Base-by-base conservation (phyloP, 2,797 vertebrate species). In the Fundulus diaphanus region DNA sequence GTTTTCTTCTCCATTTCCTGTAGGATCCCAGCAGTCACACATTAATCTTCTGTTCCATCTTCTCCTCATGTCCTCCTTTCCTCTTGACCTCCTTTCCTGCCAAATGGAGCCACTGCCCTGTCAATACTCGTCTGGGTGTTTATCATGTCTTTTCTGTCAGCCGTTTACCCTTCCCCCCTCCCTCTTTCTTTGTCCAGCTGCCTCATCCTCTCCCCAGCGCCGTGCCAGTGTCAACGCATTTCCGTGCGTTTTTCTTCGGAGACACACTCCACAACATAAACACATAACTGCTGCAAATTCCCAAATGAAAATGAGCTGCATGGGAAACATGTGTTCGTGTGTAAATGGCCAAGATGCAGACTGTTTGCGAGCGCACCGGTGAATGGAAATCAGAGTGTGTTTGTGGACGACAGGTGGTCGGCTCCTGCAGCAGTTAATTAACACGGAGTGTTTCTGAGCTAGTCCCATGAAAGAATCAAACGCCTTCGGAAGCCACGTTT, bases 351-450 rank as follows among this genome's bases (percentile, higher is more conserved):
- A 78, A 74, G 67, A 88, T 83, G 67, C 59, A n/a, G 54, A 5
- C 27, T 35, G 69, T 70, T 40, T n/a, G 44, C 59, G 48, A 52
- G 73, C 22, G 5, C 20, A 6, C 22, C 5, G 49, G 73, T 76
- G 87, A 40, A 71, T 16, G 33, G 33, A 18, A 63, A 3, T 3
- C 37, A 42, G 63, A 90, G 85, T 85, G 87, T 87, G 85, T 78
- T 78, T 80, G 82, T 86, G 57, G 68, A 76, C 66, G 82, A 89
- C 93, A 94, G 90, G 88, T 92, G 89, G 88, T 74, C 82, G n/a
- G 48, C 44, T 91, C 82, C 72, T 86, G 79, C 83, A 84, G 80
- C 84, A 83, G 74, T 90, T 90, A 90, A 91, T 91, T 87, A 90
- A 92, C 70, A 63, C 74, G 18, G 68, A 72, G 20, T 85, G 90